Conservation (phyloP, 2,888 invertebrate genomes). For the Xestia c-nigrum region DNA sequence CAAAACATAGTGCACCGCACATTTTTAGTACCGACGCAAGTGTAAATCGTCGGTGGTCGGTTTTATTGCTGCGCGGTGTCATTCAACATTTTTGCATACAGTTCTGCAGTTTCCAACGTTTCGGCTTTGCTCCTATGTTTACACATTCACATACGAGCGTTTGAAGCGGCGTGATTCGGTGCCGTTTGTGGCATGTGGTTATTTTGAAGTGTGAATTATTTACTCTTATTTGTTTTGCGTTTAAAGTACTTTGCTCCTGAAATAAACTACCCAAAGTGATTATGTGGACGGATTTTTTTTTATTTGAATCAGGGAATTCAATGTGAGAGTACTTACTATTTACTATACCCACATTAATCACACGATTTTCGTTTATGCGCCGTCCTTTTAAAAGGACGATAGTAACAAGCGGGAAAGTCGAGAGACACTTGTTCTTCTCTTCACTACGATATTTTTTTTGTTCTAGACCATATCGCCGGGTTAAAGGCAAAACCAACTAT, state of each 20-base stretch:
- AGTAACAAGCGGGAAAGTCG: too few relatives aligned
- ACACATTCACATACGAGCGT: slow-evolving; percentile 50
- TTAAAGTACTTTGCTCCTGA: not conserved
- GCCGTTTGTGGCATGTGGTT: slow-evolving; percentile 20
- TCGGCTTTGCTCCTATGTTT: slow-evolving; percentile 37
- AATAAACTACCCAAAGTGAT: not conserved
- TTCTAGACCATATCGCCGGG: too few relatives aligned
- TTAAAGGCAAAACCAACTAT: too few relatives aligned
- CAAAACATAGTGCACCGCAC: slow-evolving; percentile 2
- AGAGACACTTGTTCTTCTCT: too few relatives aligned
- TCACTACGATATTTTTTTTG: too few relatives aligned
- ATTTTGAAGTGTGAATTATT: slow-evolving; percentile 27
- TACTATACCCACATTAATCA: too few relatives aligned
- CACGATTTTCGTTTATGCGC: too few relatives aligned
- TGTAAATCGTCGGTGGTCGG: slow-evolving; percentile 63
- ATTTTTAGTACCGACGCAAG: slow-evolving; percentile 55
- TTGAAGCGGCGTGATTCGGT: slow-evolving; percentile 25
- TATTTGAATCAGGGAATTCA: too few relatives aligned
- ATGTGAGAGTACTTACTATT: too few relatives aligned
- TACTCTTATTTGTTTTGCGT: not conserved
- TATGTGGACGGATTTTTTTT: not conserved
- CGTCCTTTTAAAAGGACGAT: too few relatives aligned
- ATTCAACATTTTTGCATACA: slow-evolving; percentile 70
- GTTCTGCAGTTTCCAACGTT: slow-evolving; percentile 51
- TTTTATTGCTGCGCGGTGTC: slow-evolving; percentile 68